These are phyloP conservation scores for Drosophila willistoni DNA, from an alignment of 1,140 invertebrate genomes.

Conservation along the genomic window DNA sequence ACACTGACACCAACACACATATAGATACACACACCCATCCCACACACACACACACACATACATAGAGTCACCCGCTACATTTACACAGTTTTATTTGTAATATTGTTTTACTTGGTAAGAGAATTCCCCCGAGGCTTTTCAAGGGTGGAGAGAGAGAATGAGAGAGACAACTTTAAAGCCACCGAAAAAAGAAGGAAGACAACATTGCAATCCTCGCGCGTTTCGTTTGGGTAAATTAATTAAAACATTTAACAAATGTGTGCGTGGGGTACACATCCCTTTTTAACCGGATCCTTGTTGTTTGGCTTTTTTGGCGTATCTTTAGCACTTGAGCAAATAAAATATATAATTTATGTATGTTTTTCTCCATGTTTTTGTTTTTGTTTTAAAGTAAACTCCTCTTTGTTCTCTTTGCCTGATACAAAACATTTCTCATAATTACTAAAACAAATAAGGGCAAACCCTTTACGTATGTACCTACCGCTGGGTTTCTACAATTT, in stretches of 20 bases:
- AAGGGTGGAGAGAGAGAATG: neutral
- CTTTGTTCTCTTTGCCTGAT: constrained; percentile 19
- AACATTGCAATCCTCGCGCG: constrained; percentile 22
- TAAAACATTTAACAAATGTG: constrained; percentile 69
- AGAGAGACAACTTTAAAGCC: constrained; percentile 26
- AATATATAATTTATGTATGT: constrained; percentile 67
- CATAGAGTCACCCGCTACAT: constrained; percentile 10
- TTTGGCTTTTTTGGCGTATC: constrained; percentile 46
- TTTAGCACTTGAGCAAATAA: constrained; percentile 64
- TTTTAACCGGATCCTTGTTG: constrained; percentile 3
- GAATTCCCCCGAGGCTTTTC: neutral
- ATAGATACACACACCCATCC: neutral
- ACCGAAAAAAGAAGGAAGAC: constrained; percentile 23
- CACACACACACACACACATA: neutral
- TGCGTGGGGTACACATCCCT: constrained; percentile 37
- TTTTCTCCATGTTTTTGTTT: constrained; percentile 47
- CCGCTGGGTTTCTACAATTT: constrained; percentile 43
- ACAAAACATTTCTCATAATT: constrained; percentile 68
- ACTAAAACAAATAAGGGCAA: constrained; percentile 53
- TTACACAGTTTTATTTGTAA: constrained; percentile 36
- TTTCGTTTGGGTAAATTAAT: constrained; percentile 69
- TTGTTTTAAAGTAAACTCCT: constrained; percentile 23
- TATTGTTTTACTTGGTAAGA: constrained; percentile 5
- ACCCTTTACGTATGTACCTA: constrained; percentile 23
- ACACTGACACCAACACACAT: neutral